These are phyloP conservation scores for Arnoldichthys spilopterus DNA, from an alignment of 2,797 vertebrate genomes.

Conservation along the genomic window DNA sequence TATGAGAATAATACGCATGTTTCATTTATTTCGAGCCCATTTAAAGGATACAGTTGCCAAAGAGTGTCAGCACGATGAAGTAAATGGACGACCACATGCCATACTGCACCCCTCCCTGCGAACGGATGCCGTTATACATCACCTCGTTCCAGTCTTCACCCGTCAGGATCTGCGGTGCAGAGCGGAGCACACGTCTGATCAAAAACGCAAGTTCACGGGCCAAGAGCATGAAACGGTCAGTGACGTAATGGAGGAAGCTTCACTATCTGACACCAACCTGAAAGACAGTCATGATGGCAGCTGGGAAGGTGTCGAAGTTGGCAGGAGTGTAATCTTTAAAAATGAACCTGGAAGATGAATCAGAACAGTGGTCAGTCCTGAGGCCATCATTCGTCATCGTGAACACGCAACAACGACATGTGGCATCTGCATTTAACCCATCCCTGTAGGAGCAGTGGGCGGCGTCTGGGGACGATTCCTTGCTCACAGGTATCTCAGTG, in stretches of 20 bases:
- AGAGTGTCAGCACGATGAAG: conserved; percentile 97
- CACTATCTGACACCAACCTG: conserved; percentile 81
- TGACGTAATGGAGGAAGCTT: neutral
- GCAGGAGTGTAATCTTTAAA: conserved; percentile 98
- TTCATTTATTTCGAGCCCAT: neutral
- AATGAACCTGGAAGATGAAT: conserved; percentile 86
- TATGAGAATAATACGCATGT: no score
- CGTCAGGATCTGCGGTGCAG: conserved; percentile 86
- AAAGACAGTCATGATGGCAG: conserved; percentile 99
- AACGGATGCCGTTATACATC: conserved; percentile 98
- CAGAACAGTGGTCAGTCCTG: conserved; percentile 1
- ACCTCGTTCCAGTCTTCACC: conserved; percentile 99
- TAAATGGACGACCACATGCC: conserved; percentile 99
- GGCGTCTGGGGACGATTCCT: no score
- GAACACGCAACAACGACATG: no score
- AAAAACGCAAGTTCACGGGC: conserved; percentile 60
- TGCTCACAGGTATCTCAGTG: no score
- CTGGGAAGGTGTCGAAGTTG: conserved; percentile 98
- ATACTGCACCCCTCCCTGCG: conserved; percentile 94
- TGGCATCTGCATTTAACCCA: no score
- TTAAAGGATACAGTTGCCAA: conserved; percentile 97
- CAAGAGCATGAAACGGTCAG: conserved; percentile 24
- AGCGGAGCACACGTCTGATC: neutral
- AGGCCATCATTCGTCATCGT: no score
- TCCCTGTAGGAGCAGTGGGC: no score